Percentiles rank a stretch among this genome's conserved stretches.
Evolutionary conservation across 2,113 vertebrate genomes (phyloP).

Genomic region (Mixornis gularis): DNA sequence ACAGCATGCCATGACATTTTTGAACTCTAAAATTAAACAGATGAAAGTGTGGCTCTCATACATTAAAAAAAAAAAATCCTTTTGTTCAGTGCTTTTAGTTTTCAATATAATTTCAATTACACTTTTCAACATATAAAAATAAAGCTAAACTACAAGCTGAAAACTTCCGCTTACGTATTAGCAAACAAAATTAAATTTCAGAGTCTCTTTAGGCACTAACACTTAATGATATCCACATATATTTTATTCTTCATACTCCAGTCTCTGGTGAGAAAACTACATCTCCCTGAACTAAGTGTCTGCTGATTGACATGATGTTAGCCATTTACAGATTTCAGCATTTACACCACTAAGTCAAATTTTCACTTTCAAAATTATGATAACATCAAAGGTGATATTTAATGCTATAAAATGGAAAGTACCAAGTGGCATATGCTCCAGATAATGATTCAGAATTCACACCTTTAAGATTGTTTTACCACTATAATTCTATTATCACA

Average conservation of each 20-base stretch:
- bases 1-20: background rate
- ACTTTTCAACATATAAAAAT: conserved; percentile 37
- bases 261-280: background rate
- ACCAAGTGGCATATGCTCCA: background rate
- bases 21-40: background rate
- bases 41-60: background rate
- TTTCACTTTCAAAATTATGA: background rate
- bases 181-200: background rate
- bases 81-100: background rate
- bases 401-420: background rate
- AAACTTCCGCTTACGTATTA: background rate
- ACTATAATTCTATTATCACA: background rate
- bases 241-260: background rate
- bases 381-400: background rate
- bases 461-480: background rate
- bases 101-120: background rate
- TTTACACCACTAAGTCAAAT: background rate
- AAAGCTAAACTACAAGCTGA: conserved; percentile 9
- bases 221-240: background rate
- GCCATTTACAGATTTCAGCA: background rate
- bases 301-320: background rate
- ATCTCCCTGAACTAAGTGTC: background rate
- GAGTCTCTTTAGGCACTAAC: background rate
- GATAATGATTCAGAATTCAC: background rate
- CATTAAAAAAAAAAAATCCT: background rate